A percentile compares a stretch with the other conserved stretches of the same genome.
Evolutionary conservation across 2,113 vertebrate species (phyloP).

Genomic region (Pachypanchax playfairii): DNA sequence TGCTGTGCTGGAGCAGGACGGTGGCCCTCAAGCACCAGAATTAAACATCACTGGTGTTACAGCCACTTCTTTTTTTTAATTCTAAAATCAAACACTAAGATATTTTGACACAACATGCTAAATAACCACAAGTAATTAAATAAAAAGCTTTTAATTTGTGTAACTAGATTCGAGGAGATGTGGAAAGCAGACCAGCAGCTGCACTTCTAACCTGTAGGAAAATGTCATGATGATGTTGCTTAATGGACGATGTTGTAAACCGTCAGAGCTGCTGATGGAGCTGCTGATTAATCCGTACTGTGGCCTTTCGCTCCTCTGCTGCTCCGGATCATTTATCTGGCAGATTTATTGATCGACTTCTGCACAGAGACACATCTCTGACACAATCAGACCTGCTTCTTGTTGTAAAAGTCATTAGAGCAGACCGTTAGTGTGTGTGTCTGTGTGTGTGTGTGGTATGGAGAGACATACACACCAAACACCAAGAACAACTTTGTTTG

Average conservation of each 20-base stretch:
- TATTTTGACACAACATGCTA: too few species aligned
- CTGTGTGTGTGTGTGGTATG: conserved; percentile 15
- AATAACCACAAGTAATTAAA: background rate
- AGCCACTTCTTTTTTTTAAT: too few species aligned
- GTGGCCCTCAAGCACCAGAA: too few species aligned
- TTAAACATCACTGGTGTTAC: too few species aligned
- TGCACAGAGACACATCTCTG: conserved; percentile 33
- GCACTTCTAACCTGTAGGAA: conserved; percentile 14
- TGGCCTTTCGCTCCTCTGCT: conserved; percentile 70
- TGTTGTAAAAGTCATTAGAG: conserved; percentile 54
- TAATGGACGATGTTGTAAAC: conserved; percentile 32
- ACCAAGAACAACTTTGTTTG: background rate
- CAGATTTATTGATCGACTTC: conserved; percentile 67
- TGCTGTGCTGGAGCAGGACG: too few species aligned
- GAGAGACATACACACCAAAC: conserved; percentile 9
- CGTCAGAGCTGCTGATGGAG: conserved; percentile 35
- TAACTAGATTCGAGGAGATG: background rate
- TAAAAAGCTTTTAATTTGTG: background rate
- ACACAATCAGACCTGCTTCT: conserved; percentile 55
- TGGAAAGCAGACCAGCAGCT: background rate
- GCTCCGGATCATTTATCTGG: conserved; percentile 62
- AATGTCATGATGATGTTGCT: conserved; percentile 20
- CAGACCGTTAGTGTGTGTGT: conserved; percentile 11
- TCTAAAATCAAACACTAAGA: too few species aligned
- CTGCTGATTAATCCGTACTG: conserved; percentile 66